Base-by-base conservation (phyloP, 2,888 invertebrate genomes). In the Deroplatys truncata region DNA sequence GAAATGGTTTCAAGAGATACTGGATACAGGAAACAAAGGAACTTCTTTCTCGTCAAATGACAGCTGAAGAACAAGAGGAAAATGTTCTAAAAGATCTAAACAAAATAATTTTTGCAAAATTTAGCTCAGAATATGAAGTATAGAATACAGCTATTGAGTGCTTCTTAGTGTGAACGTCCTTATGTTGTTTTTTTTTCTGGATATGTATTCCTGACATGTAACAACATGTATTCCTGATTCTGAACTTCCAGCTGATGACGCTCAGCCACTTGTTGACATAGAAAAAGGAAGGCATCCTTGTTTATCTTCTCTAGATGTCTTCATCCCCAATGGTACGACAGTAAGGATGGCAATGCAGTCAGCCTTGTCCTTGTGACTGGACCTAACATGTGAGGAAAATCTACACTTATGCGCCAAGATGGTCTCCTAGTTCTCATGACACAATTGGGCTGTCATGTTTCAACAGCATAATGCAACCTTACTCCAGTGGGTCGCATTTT, bases 311-410 rank as follows among this genome's bases (percentile, higher is more conserved):
- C 93, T 93, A 2, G 96, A 96, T 88, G 97, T 96, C 91, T 98
- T 98, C 93, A 98, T 99, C 91, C 98, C 99, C 0, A 99, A 99
- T 93, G 97, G 98, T 92, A 96, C 97, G 0, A 92, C 94, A 16
- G 92, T 0, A 94, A 94, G 0, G 94, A 93, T 0, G 93, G 94
- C 16, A 94, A 95, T 0, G 84, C 83, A 1, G 94, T 96, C 1
- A 92, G 96, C n/a, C 94, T 97, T 28, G 94, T 98, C 86, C 92
- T 96, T 90, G 94, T 98, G 8, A 98, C 98, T 0, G 99, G 99
- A 0, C 99, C 99, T 1, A 99, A 99, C 93, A 99, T 99, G 99
- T 99, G 99, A 88, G 99, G 99, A 91, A 99, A 99, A 94, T 99
- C 99, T 35, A 99, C 99, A 0, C 95, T 99, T 84, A 99, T 99